Evolutionary conservation across 2,797 vertebrate genomes (phyloP), one percentile per base, ranked within the genome.

Genomic region (Hapalemur alaotrensis): DNA sequence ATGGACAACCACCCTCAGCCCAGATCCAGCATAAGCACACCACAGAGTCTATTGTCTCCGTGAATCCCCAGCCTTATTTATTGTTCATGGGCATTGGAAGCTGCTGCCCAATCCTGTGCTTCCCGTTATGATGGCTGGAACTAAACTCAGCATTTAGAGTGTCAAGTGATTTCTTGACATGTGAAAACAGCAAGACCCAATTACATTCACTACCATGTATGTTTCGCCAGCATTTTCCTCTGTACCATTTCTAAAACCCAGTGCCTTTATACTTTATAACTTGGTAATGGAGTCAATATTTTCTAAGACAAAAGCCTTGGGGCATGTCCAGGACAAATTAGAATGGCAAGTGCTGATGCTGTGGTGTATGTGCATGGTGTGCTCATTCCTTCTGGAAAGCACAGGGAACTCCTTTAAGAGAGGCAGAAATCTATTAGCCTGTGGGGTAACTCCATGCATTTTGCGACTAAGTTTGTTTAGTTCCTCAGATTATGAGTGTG

Each of bases 21-120:
- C 38, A 43, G n/a, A 25, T 73, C 35, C 43, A 43, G 17, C 8
- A 0, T 17, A 63, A 52, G 13, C 82, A 32, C 22, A 5, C 7
- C 8, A 14, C 61, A 4, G n/a, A 46, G 25, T 43, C 12, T 0
- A 13, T 57, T 9, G 9, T 61, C 20, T n/a, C 32, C 1, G 0
- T 28, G 2, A 25, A n/a, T 70, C 67, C 25, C n/a, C 25, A 28
- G 35, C 48, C 46, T 85, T n/a, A 41, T 46, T 70, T 41, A 48
- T 48, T 95, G 30, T 50, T 65, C 54, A 1, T 61, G 28, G 35
- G 7, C 35, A 38, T 25, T 80, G 30, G 54, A 82, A 95, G 28
- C 70, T 63, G n/a, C 41, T 73, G 25, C 38, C 43, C n/a, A 7
- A 22, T n/a, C 50, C 9, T 28, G 14, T 25, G 25, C 41, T 84